Percentiles rank a stretch among this genome's conserved stretches.
These are phyloP conservation scores for Lasioglossum zephyrum DNA, from an alignment of 2,888 invertebrate genomes.

Conservation along the genomic window DNA sequence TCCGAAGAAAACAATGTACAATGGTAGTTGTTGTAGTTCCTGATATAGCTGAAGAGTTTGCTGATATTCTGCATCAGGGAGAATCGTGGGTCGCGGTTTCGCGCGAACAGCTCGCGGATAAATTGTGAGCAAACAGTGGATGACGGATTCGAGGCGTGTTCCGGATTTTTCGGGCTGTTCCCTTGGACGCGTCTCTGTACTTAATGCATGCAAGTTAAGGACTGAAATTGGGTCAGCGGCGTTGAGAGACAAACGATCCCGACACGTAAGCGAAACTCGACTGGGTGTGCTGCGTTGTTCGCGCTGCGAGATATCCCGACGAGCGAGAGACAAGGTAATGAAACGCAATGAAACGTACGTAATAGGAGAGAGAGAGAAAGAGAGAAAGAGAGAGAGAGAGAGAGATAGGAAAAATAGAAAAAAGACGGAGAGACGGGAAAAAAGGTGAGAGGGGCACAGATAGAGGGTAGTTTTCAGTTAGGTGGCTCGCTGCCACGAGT, in stretches of 20 bases:
- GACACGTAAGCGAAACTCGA: slow-evolving; percentile 33
- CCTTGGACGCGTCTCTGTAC: slow-evolving; percentile 1
- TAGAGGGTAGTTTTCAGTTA: slow-evolving; percentile 55
- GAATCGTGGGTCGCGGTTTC: not conserved
- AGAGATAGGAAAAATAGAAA: not conserved
- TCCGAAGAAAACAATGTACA: too few species aligned
- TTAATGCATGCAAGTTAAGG: slow-evolving; percentile 22
- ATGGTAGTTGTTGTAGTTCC: not conserved
- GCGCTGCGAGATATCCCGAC: slow-evolving; percentile 24
- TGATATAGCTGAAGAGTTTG: not conserved
- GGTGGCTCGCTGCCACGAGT: slow-evolving; percentile 24
- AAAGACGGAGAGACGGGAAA: not conserved
- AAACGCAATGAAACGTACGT: slow-evolving; percentile 60
- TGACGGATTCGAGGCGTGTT: not conserved
- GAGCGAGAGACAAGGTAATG: slow-evolving; percentile 36
- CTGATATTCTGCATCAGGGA: not conserved
- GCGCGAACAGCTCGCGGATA: not conserved
- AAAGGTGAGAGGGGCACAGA: not conserved
- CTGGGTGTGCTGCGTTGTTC: slow-evolving; percentile 19
- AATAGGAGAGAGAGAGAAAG: not conserved
- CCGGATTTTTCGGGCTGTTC: slow-evolving; percentile 12
- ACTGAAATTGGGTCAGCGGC: slow-evolving; percentile 50
- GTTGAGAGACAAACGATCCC: slow-evolving; percentile 43
- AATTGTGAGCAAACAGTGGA: not conserved
- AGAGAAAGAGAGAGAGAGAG: not conserved